Evolutionary conservation across 2,113 vertebrate genomes (phyloP), one percentile per base, ranked within the genome.

Genomic region (Anthoscopus minutus): DNA sequence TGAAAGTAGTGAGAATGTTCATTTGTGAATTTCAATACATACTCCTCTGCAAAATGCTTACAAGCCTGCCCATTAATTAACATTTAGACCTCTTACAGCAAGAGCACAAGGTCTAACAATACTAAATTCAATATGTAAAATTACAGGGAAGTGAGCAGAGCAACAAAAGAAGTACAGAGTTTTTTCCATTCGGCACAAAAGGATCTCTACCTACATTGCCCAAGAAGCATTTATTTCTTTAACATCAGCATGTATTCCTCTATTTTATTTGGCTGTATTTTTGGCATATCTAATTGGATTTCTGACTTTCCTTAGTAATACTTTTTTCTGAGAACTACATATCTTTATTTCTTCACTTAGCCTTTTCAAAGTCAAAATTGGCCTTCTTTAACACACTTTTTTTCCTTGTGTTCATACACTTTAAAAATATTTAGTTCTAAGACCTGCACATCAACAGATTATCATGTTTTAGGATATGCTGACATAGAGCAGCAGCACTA

Each of bases 361-460:
- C 5, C 9, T 73, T 84, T 72, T 80, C 8, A 47, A 88, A 70
- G 12, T 19, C 20, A 67, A 66, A 72, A 25, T 2, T 0, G 7
- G 24, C 7, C 4, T 65, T 69, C 50, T 28, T 31, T 44, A 48
- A 53, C 17, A 16, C 0, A 8, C 0, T 2, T 31, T 42, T 40
- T 38, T 56, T 48, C 27, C 70, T n/a, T 56, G 3, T 9, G 4
- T 64, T 73, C 6, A 18, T 37, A n/a, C 2, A 42, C 25, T 73
- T 13, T 11, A 82, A 28, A 9, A 61, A 54, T 45, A 53, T 25
- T 71, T 28, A 20, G 3, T 37, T 57, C 8, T 66, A 11, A 57
- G 27, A 51, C 15, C 2, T 81, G 30, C 2, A 1, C 8, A 45
- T 73, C 6, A n/a, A 60, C 37, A 73, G 4, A 17, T 61, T 44